Evolutionary conservation across 1,140 invertebrate genomes (phyloP), one percentile per base, ranked within the genome.

Genomic region (Cherax destructor): DNA sequence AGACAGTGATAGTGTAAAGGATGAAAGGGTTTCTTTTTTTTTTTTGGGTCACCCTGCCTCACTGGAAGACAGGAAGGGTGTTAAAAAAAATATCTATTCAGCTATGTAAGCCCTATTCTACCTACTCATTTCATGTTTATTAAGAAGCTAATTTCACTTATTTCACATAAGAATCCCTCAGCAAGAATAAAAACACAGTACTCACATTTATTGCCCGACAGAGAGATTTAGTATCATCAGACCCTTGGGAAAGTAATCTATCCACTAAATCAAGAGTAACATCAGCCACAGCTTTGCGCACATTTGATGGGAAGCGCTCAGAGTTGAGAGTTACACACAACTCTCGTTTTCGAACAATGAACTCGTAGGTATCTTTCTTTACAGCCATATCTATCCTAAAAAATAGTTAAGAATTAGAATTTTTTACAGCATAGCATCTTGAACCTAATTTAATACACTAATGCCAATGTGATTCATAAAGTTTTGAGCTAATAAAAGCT

Each of bases 351-450:
- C 88, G 76, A 16, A 78, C 74, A 16, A 91, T 72, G 59, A 89
- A 92, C 65, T 78, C 76, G n/a, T 61, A 80, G 18, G 56, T 52
- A 41, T 84, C 89, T 78, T 86, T 84, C 59, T 83, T 86, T 21
- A 92, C 92, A 74, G 92, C 78, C 88, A 91, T 92, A 18, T 92
- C 91, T 61, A 92, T 56, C 80, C 91, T 92, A 77, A 83, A 83
- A 83, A 21, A 56, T 56, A 56, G 13, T 13, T 41, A 41, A 41
- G 30, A 41, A 41, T 41, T 41, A 41, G 30, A 41, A 41, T 41
- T 41, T 41, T 41, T 41, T 41, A 41, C 30, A 41, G 30, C 30
- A 41, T 41, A 41, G 30, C 30, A 41, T 1, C 30, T 41, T 41
- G 30, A 41, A 41, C 30, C 30, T 41, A 41, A 41, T 41, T 41